phyloP scores from a whole-genome alignment of 2,113 vertebrate genomes.

The human (Homo sapiens) region GRCh38 chr4:154075501-154076000 shows the following conservation, averaged over 20 bases:
- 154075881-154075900: not conserved
- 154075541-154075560: not conserved
- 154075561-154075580: not conserved
- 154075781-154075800: not conserved
- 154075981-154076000: not conserved
- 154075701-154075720: not conserved
- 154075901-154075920: not conserved
- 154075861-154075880: not conserved
- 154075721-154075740: not conserved
- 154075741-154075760: not conserved
- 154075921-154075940: not conserved
- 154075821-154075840: not conserved
- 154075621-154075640: not conserved
- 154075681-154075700: not conserved
- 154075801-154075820: not conserved
- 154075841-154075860: not conserved
- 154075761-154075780: too few relatives aligned
- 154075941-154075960: not conserved
- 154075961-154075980: not conserved
- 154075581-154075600: not conserved
- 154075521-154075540: not conserved
- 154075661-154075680: not conserved
- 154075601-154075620: not conserved
- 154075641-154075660: not conserved
- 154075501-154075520: not conserved